Evolutionary conservation across 2,888 invertebrate genomes (phyloP).

Genomic region (Synanthedon andrenaeformis): DNA sequence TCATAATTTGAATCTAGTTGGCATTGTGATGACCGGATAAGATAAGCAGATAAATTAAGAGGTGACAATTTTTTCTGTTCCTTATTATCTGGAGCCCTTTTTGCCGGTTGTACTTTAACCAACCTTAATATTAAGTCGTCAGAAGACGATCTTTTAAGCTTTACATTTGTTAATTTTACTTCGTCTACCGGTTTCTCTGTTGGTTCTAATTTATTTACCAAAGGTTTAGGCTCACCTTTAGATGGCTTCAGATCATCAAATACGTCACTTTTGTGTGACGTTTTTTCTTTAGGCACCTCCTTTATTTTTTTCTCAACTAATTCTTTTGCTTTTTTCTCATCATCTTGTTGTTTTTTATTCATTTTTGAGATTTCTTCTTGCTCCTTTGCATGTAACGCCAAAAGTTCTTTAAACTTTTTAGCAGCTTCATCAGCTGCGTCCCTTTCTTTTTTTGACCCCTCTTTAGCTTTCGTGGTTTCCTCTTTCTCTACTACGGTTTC

Average conservation of each 20-base stretch:
- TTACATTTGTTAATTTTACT: conserved; percentile 13
- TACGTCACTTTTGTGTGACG: conserved; percentile 5
- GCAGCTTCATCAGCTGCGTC: conserved; percentile 5
- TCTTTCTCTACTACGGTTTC: not conserved
- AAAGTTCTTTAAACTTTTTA: not conserved
- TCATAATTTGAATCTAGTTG: conserved; percentile 9
- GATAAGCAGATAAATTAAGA: not conserved
- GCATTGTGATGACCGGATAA: conserved; percentile 1
- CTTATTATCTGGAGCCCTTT: conserved; percentile 1
- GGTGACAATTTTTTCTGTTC: conserved; percentile 3
- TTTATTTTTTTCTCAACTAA: conserved; percentile 8
- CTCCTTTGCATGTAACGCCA: conserved; percentile 4
- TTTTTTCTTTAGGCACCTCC: conserved; percentile 4
- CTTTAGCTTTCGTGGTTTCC: conserved; percentile 3
- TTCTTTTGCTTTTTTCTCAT: conserved; percentile 8
- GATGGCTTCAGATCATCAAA: too few species aligned
- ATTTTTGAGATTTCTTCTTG: conserved; percentile 7
- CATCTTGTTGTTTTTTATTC: conserved; percentile 6
- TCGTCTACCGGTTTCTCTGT: conserved; percentile 6
- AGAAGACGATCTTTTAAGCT: conserved; percentile 15
- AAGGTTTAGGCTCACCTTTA: too few species aligned
- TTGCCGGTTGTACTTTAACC: conserved; percentile 20
- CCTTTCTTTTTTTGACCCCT: conserved; percentile 3
- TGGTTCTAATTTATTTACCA: not conserved
- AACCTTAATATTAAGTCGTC: conserved; percentile 24